Percentiles rank a stretch among this genome's conserved stretches.
Conservation (phyloP, 1,140 invertebrate species). For the Ceratina calcarata region DNA sequence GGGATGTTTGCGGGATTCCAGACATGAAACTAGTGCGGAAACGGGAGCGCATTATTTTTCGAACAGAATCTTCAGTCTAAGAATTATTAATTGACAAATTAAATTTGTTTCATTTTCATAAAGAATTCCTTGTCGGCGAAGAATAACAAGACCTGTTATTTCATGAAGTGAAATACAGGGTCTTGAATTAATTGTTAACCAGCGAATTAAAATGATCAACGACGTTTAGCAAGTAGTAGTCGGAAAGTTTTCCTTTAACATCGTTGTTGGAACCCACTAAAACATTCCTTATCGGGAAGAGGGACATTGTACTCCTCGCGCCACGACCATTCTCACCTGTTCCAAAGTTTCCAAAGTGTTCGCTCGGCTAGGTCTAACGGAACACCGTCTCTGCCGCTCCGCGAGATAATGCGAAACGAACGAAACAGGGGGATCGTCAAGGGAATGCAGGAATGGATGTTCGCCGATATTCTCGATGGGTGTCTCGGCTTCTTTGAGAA, state of each 20-base stretch:
- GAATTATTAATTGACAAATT: neutral
- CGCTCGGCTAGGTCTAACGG: neutral
- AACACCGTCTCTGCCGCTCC: neutral
- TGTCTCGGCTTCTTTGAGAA: constrained; percentile 29
- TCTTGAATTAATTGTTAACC: too few relatives aligned
- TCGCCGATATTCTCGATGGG: constrained; percentile 4
- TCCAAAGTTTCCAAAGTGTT: neutral
- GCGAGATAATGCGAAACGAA: constrained; percentile 1
- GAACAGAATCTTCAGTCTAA: neutral
- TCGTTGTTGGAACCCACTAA: too few relatives aligned
- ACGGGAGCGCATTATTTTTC: constrained; percentile 14
- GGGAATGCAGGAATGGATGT: neutral
- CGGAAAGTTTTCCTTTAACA: too few relatives aligned
- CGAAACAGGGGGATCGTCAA: neutral
- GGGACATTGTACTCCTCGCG: neutral
- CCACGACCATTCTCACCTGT: neutral
- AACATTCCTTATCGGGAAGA: too few relatives aligned
- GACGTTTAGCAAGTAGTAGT: neutral
- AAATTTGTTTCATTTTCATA: too few relatives aligned
- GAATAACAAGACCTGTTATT: too few relatives aligned
- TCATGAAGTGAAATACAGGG: too few relatives aligned
- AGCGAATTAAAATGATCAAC: neutral
- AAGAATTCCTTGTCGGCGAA: too few relatives aligned
- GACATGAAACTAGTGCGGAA: neutral
- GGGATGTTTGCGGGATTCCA: constrained; percentile 18